phyloP scores from a whole-genome alignment of 2,797 vertebrate genomes.

The Dryobates pubescens region DNA sequence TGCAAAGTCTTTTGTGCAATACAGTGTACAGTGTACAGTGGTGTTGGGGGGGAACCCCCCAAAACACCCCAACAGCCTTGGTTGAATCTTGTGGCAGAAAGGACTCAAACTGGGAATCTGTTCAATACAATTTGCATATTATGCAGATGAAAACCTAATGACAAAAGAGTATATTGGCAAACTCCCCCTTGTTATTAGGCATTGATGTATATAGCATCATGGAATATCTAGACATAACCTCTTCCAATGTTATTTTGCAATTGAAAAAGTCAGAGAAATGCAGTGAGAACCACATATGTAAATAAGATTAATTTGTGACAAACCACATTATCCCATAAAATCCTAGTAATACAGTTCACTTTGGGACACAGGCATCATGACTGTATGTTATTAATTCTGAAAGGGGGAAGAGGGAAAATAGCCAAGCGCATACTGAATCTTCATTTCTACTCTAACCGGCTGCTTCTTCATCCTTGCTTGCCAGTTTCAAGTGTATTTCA shows the following conservation, averaged over 20 bases:
- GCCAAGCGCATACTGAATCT: constrained; percentile 49
- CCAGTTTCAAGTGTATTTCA: constrained; percentile 76
- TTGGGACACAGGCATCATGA: constrained; percentile 8
- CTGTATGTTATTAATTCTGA: constrained; percentile 41
- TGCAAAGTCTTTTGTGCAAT: constrained; percentile 68
- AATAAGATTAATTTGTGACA: constrained; percentile 48
- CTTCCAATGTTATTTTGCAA: constrained; percentile 69
- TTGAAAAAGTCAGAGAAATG: constrained; percentile 61
- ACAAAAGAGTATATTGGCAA: constrained; percentile 75
- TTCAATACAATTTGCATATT: constrained; percentile 74
- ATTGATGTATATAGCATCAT: constrained; percentile 48
- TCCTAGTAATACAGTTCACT: constrained; percentile 55
- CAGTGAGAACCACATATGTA: constrained; percentile 26
- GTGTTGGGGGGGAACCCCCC: constrained; percentile 44
- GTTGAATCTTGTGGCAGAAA: constrained; percentile 64
- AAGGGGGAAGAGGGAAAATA: constrained; percentile 13
- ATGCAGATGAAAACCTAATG: constrained; percentile 76
- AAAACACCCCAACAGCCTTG: constrained; percentile 54
- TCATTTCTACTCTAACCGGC: constrained; percentile 26
- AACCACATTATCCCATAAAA: background rate
- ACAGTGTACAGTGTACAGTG: constrained; percentile 57
- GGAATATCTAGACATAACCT: constrained; percentile 68
- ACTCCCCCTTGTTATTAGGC: constrained; percentile 65
- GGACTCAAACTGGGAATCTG: constrained; percentile 70
- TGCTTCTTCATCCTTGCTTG: constrained; percentile 66